Conservation (phyloP, 2,888 invertebrate species). For the Ligdia adustata region DNA sequence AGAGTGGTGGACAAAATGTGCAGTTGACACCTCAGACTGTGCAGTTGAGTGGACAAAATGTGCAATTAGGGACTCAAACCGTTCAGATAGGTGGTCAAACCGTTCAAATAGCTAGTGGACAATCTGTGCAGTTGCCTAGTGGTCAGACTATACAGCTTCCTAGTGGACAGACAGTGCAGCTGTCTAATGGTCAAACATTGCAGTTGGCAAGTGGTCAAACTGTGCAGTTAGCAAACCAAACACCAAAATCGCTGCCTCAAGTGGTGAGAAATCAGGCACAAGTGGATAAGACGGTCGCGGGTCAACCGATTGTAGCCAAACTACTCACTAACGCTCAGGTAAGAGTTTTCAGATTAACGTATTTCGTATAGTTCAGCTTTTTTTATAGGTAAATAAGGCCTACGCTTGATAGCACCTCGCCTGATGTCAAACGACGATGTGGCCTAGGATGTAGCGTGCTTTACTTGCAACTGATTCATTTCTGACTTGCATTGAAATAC, state of each 20-base stretch:
- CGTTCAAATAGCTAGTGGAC: slow-evolving; percentile 65
- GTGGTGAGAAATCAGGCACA: slow-evolving; percentile 64
- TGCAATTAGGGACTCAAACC: slow-evolving; percentile 43
- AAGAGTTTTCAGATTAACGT: slow-evolving; percentile 23
- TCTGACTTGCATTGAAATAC: too few species aligned
- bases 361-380: too few species aligned
- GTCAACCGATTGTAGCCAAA: slow-evolving; percentile 87
- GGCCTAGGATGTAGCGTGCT: too few species aligned
- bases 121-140: slow-evolving; percentile 68
- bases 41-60: slow-evolving; percentile 33
- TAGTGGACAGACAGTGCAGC: slow-evolving; percentile 65
- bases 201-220: slow-evolving; percentile 67
- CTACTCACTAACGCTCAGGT: slow-evolving; percentile 89
- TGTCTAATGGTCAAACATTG: slow-evolving; percentile 66
- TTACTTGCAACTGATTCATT: too few species aligned
- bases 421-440: too few species aligned
- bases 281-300: slow-evolving; percentile 57
- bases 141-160: slow-evolving; percentile 75
- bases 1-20: slow-evolving; percentile 40
- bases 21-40: slow-evolving; percentile 48
- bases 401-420: too few species aligned
- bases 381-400: too few species aligned
- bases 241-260: slow-evolving; percentile 61
- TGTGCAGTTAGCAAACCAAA: slow-evolving; percentile 67
- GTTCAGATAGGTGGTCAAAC: slow-evolving; percentile 70